Conservation (phyloP, 2,888 invertebrate species). For the Acanthococcus lagerstroemiae region DNA sequence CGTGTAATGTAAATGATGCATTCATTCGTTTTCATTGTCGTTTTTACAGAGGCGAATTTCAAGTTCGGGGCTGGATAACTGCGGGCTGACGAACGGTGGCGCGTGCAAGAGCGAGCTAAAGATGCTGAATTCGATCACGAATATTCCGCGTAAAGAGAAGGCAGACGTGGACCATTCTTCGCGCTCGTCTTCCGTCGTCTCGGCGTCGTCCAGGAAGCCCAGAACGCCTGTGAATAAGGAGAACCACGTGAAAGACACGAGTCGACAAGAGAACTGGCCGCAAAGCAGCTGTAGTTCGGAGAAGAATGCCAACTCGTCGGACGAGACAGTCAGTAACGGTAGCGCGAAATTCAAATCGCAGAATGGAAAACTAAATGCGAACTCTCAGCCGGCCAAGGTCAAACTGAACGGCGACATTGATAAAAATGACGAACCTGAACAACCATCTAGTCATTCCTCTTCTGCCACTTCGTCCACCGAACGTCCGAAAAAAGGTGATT, state of each 20-base stretch:
- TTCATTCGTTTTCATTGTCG: not conserved
- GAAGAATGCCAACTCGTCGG: not conserved
- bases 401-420: not conserved
- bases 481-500: constrained; percentile 25
- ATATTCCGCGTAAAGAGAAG: constrained; percentile 3
- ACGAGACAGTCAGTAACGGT: not conserved
- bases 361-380: too few relatives aligned
- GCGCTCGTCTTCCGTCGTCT: constrained; percentile 23
- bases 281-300: not conserved
- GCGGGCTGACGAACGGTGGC: constrained; percentile 9
- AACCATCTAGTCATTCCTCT: constrained; percentile 30
- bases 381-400: too few relatives aligned
- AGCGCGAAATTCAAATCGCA: not conserved
- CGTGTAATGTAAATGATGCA: too few relatives aligned
- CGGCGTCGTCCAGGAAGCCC: constrained; percentile 13
- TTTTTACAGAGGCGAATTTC: constrained; percentile 15
- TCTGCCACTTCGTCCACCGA: constrained; percentile 29
- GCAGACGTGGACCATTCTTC: constrained; percentile 19
- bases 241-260: not conserved
- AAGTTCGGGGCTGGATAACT: not conserved
- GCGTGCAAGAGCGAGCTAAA: not conserved
- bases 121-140: not conserved
- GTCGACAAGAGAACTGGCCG: not conserved
- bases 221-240: constrained; percentile 1
- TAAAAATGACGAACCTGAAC: constrained; percentile 14